Conservation (phyloP, 1,140 invertebrate species). For the Paraescarpia echinospica region DNA sequence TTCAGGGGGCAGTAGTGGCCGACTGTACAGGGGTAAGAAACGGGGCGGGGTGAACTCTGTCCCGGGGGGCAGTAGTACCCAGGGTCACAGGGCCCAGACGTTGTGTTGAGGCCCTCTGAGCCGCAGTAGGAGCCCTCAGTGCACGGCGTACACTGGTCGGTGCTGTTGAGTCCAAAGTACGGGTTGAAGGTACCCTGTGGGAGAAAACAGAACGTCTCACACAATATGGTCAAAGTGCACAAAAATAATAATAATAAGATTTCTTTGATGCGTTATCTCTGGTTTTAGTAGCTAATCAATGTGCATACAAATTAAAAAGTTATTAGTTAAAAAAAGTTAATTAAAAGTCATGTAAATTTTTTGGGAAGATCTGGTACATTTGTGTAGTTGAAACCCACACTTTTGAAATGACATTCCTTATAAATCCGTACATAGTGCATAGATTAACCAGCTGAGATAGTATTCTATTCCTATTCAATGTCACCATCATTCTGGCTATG, state of each 20-base stretch:
- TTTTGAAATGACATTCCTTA: no score
- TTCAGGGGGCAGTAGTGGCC: conserved; percentile 51
- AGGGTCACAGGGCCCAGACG: conserved; percentile 43
- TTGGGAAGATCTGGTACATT: no score
- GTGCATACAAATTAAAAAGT: no score
- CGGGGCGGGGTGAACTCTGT: conserved; percentile 42
- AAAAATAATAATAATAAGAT: not conserved
- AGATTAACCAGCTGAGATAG: no score
- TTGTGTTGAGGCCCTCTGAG: conserved; percentile 41
- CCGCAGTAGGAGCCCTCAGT: conserved; percentile 50
- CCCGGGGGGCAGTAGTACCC: conserved; percentile 52
- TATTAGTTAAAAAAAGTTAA: no score
- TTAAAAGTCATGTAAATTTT: no score
- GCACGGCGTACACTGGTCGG: conserved; percentile 43
- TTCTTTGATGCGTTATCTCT: not conserved
- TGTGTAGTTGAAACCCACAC: no score
- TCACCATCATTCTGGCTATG: no score
- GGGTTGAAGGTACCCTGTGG: conserved; percentile 50
- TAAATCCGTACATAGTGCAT: no score
- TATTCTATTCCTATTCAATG: no score
- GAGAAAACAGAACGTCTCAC: not conserved
- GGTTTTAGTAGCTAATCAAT: not conserved
- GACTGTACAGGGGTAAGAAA: conserved; percentile 47
- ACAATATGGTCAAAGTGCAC: not conserved
- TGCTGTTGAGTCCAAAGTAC: conserved; percentile 39